Percentiles rank a stretch among this genome's conserved stretches.
These are phyloP conservation scores for Nudaria mundana DNA, from an alignment of 2,888 invertebrate species.

Conservation along the genomic window DNA sequence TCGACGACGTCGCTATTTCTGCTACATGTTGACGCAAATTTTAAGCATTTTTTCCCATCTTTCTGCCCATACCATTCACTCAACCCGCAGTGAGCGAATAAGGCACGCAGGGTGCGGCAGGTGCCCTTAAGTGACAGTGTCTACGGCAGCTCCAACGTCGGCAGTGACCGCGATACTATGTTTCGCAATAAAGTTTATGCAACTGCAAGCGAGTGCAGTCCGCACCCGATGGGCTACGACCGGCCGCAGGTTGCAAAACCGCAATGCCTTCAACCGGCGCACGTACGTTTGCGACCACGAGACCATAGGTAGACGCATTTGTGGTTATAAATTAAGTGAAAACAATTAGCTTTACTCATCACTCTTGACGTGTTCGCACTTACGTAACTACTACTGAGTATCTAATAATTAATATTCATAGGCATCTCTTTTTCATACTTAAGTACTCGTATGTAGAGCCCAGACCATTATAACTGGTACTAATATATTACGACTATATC, in stretches of 20 bases:
- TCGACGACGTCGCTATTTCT: too few relatives aligned
- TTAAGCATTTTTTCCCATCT: too few relatives aligned
- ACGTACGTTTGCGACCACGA: constrained; percentile 53
- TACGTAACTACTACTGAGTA: not conserved
- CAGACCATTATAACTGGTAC: too few relatives aligned
- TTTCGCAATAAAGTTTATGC: constrained; percentile 74
- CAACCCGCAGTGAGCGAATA: constrained; percentile 28
- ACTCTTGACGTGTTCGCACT: constrained; percentile 2
- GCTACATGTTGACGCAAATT: too few relatives aligned
- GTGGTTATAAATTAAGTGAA: constrained; percentile 33
- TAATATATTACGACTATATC: too few relatives aligned
- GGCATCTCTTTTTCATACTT: too few relatives aligned
- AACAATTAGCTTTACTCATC: constrained; percentile 25
- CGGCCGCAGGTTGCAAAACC: constrained; percentile 62
- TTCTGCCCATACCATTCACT: too few relatives aligned
- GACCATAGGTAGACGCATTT: constrained; percentile 35
- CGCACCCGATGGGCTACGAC: constrained; percentile 66
- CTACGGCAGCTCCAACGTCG: constrained; percentile 45
- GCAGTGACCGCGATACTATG: constrained; percentile 76
- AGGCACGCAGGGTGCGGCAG: constrained; percentile 60
- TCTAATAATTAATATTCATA: constrained; percentile 6
- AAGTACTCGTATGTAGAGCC: too few relatives aligned
- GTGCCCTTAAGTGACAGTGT: constrained; percentile 52
- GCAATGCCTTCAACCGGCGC: constrained; percentile 41
- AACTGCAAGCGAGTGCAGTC: constrained; percentile 71